Evolutionary conservation across 2,113 vertebrate species (phyloP), one percentile per base, ranked within the genome.

Genomic region (Phoxinus phoxinus): DNA sequence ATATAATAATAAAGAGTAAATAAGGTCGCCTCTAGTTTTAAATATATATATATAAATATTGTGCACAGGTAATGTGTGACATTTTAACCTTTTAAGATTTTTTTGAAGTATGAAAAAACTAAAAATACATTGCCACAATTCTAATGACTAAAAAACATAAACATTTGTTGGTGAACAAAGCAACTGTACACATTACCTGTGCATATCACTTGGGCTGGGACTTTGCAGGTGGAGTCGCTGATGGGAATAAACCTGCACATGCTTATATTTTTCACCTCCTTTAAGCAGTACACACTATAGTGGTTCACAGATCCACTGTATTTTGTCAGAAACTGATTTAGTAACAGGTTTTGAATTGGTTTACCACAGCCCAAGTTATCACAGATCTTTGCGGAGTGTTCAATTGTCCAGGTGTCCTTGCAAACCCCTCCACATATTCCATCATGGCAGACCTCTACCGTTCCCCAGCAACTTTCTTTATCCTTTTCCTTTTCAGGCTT

Each of bases 381-480:
- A 81, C 94, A 94, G 46, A 94, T 72, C 72, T 12, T 80, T 0
- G 0, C 0, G 0, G 93, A 93, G 1, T 78, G 56, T 0, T 58
- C 0, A 0, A 7, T 0, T 1, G 25, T 85, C 93, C 92, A 94
- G n/a, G 81, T 37, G 1, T 89, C 76, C 0, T 0, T 6, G 30
- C 92, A 91, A 27, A 94, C 82, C 0, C 75, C 75, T 2, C 89
- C 91, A n/a, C 53, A 87, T 0, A 0, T 0, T 0, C 0, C 2
- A 0, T 3, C 9, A 0, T 10, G 0, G 8, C 2, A 89, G 19
- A 93, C 21, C 0, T 7, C 2, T 41, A 95, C 92, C 0, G 10
- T 3, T 0, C 93, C 94, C 87, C 87, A 90, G 46, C 94, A 95
- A 0, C 2, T 4, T 48, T 83, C 72, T n/a, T n/a, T n/a, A n/a